Evolutionary conservation across 2,797 vertebrate species (phyloP), one percentile per base, ranked within the genome.

Genomic region (Limnodromus scolopaceus): DNA sequence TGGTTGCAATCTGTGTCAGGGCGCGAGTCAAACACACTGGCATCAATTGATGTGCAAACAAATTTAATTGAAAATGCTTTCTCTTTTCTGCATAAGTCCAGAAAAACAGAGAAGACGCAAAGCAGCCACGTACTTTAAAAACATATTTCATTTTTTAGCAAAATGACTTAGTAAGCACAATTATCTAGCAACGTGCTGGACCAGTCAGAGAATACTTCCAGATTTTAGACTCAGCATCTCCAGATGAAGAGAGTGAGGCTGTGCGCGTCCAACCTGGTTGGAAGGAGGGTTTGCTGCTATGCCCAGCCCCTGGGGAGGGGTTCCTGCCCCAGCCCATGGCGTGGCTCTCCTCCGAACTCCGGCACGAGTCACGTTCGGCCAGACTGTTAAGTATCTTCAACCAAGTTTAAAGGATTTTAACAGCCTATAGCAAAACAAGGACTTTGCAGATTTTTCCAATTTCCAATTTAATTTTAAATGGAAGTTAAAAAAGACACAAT

Each of bases 301-400:
- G 38, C 48, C 13, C 22, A 46, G 24, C 3, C 36, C 22, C 10
- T 14, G 13, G 23, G 27, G 17, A 60, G 5, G 20, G 36, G 58
- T 41, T 18, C 18, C 51, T 68, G 14, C 22, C 49, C 32, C 4
- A 2, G 48, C 9, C 45, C 41, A 30, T 0, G 0, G 34, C 4
- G 3, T 3, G 10, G 30, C 18, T 49, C 12, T 89, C 53, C 48
- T 84, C 65, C 71, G 27, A 90, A 79, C 45, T 13, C 18, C 2
- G 6, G 24, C 16, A 79, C 2, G 0, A 53, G 10, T 39, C 10
- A n/a, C 2, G 1, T 43, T 71, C 18, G 25, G 32, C 11, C 3
- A 3, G 17, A 46, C 13, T 10, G 22, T 4, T 68, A 64, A 63
- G 27, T 8, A 17, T 27, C 30, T 51, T 71, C 45, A 36, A 6